phyloP scores from a whole-genome alignment of 2,113 vertebrate species.

The Silurus meridionalis region DNA sequence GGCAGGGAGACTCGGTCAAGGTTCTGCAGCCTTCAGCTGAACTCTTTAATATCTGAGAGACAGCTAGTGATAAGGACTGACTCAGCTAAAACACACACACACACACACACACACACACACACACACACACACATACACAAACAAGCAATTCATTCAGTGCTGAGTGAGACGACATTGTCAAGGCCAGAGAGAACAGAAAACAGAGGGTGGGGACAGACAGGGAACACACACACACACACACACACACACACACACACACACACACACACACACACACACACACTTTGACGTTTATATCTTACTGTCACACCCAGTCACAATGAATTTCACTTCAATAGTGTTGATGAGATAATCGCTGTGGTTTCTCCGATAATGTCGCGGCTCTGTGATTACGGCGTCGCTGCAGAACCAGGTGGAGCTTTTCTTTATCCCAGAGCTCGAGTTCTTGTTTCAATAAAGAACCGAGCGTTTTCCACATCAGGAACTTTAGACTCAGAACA shows the following conservation, averaged over 20 bases:
- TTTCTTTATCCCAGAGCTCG: not conserved
- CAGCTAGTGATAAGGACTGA: slow-evolving; percentile 45
- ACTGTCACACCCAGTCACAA: slow-evolving; percentile 42
- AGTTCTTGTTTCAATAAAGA: no score
- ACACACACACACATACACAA: slow-evolving; percentile 1
- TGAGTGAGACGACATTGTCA: slow-evolving; percentile 16
- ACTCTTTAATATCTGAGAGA: slow-evolving; percentile 38
- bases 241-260: slow-evolving; percentile 11
- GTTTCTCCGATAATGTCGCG: not conserved
- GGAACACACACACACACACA: slow-evolving; percentile 8
- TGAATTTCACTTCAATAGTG: slow-evolving; percentile 34
- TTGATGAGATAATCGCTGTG: slow-evolving; percentile 26
- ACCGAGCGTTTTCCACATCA: no score
- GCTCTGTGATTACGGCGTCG: not conserved
- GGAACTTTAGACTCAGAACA: no score
- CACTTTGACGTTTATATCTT: not conserved
- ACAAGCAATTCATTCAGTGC: slow-evolving; percentile 11
- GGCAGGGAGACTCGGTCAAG: slow-evolving; percentile 30
- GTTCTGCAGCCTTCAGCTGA: slow-evolving; percentile 31
- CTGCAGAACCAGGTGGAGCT: not conserved
- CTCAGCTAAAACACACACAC: slow-evolving; percentile 30
- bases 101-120: slow-evolving; percentile 17
- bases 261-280: slow-evolving; percentile 8
- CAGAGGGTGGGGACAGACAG: slow-evolving; percentile 38
- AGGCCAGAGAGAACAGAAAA: slow-evolving; percentile 13